A percentile compares a stretch with the other conserved stretches of the same genome.
These are phyloP conservation scores for Eilema griseolum DNA, from an alignment of 2,888 invertebrate genomes.

Conservation along the genomic window DNA sequence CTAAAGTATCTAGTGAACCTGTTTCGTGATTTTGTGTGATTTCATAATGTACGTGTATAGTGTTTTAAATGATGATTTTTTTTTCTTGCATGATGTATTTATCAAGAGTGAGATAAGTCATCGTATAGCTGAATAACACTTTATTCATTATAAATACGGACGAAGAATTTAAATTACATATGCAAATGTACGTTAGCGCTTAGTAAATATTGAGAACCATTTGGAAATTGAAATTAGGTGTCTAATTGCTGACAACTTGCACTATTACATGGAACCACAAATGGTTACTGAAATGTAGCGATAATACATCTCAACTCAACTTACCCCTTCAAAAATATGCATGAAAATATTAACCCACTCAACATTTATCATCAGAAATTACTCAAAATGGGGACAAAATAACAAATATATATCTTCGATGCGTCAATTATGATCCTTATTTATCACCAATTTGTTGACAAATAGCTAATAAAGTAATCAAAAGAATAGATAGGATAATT, in stretches of 20 bases:
- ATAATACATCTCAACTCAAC: neutral
- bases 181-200: too few species aligned
- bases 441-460: conserved; percentile 15
- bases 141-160: too few species aligned
- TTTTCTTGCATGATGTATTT: too few species aligned
- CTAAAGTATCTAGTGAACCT: too few species aligned
- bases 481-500: conserved; percentile 17
- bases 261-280: neutral
- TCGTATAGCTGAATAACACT: too few species aligned
- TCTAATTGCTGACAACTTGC: neutral
- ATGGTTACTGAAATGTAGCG: neutral
- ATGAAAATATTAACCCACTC: too few species aligned
- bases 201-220: too few species aligned
- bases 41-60: too few species aligned
- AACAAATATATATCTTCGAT: neutral
- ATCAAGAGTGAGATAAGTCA: too few species aligned
- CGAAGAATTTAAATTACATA: too few species aligned
- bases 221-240: neutral
- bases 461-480: conserved; percentile 25
- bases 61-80: too few species aligned
- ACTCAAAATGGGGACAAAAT: neutral
- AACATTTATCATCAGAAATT: neutral
- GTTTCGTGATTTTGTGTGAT: too few species aligned
- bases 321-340: neutral
- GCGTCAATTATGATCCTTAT: neutral